phyloP scores from a whole-genome alignment of 37 sponge, comb jelly and placozoan genomes.

The Agelas oroides region DNA sequence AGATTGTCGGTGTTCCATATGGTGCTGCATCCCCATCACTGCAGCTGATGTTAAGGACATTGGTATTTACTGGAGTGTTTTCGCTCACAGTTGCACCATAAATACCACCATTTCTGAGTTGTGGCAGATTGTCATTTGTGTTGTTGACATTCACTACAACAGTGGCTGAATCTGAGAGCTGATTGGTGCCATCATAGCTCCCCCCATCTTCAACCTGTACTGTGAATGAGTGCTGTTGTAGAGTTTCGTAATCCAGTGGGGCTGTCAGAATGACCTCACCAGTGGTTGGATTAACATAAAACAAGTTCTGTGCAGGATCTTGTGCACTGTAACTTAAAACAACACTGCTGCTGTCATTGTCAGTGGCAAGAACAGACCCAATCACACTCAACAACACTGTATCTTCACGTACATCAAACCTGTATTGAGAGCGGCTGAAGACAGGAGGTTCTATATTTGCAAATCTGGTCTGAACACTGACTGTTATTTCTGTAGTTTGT shows the following conservation, averaged over 20 bases:
- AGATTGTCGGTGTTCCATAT: conserved; percentile 33
- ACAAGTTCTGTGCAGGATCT: conserved; percentile 9
- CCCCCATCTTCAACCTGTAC: conserved; percentile 70
- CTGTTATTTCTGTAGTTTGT: conserved; percentile 3
- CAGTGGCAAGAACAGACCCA: conserved; percentile 45
- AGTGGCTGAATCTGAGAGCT: conserved; percentile 33
- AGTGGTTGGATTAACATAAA: conserved; percentile 56
- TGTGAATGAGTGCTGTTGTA: conserved; percentile 5
- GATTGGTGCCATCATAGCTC: conserved; percentile 59
- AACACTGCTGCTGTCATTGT: conserved; percentile 43
- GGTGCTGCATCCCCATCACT: conserved; percentile 57
- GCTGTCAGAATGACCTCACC: conserved; percentile 55
- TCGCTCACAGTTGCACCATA: conserved; percentile 68
- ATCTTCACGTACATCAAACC: conserved; percentile 52
- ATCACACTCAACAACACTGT: conserved; percentile 30
- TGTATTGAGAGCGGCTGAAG: conserved; percentile 14
- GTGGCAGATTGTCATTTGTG: conserved; percentile 69
- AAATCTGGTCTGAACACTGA: conserved; percentile 49
- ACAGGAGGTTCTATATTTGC: conserved; percentile 41
- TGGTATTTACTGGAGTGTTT: conserved; percentile 43
- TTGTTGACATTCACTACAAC: conserved; percentile 52
- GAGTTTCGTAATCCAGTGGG: conserved; percentile 67
- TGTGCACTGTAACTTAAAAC: conserved; percentile 37
- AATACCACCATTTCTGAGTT: conserved; percentile 54
- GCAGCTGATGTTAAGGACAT: conserved; percentile 51